phyloP scores from a whole-genome alignment of 2,888 invertebrate species.

The Corbicula japonica region DNA sequence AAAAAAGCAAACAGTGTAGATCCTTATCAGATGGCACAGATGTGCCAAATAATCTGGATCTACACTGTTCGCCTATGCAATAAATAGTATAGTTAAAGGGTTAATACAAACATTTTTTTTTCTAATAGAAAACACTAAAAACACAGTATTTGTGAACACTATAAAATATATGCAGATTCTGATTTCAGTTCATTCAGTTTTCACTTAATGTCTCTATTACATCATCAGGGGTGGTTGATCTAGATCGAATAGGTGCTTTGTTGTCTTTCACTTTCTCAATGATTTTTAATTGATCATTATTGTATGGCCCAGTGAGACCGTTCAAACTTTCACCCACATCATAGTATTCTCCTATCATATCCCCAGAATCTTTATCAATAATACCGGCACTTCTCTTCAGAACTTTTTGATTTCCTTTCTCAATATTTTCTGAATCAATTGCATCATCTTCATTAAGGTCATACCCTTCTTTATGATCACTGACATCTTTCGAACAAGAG shows the following conservation, averaged over 20 bases:
- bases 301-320: too few species aligned
- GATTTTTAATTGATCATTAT: too few species aligned
- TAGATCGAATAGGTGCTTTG: background rate
- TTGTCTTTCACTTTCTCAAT: background rate
- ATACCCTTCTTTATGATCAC: background rate
- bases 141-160: too few species aligned
- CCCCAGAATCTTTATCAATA: constrained; percentile 16
- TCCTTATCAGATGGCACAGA: too few species aligned
- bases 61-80: too few species aligned
- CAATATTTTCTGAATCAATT: too few species aligned
- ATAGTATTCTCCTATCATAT: constrained; percentile 13
- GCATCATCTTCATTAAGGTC: constrained; percentile 1
- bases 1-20: too few species aligned
- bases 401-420: background rate
- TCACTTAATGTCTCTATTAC: background rate
- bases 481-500: background rate
- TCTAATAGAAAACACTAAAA: too few species aligned
- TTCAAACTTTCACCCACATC: constrained; percentile 5
- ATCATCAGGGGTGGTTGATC: background rate
- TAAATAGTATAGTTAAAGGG: too few species aligned
- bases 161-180: too few species aligned
- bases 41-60: too few species aligned
- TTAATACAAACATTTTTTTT: too few species aligned
- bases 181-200: background rate
- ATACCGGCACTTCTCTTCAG: background rate